Conservation (phyloP, 2,888 invertebrate species). For the Pristionchus mayeri region DNA sequence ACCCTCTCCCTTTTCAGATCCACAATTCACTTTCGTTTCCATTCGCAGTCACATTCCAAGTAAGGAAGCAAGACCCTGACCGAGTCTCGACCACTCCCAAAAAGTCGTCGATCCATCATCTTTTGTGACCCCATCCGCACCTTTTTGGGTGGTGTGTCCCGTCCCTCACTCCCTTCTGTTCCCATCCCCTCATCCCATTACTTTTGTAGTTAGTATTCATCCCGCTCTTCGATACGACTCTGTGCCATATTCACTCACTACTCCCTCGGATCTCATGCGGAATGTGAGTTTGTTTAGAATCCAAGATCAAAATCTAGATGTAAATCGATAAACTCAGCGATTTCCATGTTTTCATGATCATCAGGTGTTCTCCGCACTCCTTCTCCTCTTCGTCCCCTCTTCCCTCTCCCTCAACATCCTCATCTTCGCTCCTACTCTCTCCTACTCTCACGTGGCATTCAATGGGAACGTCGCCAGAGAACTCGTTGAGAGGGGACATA, state of each 20-base stretch:
- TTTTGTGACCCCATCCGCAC: conserved; percentile 13
- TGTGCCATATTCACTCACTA: background rate
- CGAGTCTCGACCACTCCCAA: background rate
- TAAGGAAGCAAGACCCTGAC: conserved; percentile 6
- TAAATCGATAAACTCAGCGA: background rate
- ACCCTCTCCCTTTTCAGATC: background rate
- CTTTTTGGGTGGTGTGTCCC: background rate
- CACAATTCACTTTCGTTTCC: conserved; percentile 24
- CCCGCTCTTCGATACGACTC: background rate
- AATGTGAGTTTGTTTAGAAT: background rate
- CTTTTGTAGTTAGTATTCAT: background rate
- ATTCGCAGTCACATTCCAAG: conserved; percentile 1
- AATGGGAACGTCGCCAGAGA: conserved; percentile 67
- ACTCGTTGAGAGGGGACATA: conserved; percentile 61
- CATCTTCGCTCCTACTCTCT: conserved; percentile 70
- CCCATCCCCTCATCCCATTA: background rate
- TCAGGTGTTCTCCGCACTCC: background rate
- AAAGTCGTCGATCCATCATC: background rate
- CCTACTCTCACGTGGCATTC: conserved; percentile 71
- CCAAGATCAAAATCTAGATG: background rate
- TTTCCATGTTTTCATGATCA: background rate
- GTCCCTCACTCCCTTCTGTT: background rate
- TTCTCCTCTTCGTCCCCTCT: conserved; percentile 13
- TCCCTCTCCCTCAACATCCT: conserved; percentile 57
- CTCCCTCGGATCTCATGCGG: background rate